Percentiles rank a stretch among this genome's conserved stretches.
These are phyloP conservation scores for Drosophila kepulauana DNA, from an alignment of 1,140 invertebrate genomes.

Conservation along the genomic window DNA sequence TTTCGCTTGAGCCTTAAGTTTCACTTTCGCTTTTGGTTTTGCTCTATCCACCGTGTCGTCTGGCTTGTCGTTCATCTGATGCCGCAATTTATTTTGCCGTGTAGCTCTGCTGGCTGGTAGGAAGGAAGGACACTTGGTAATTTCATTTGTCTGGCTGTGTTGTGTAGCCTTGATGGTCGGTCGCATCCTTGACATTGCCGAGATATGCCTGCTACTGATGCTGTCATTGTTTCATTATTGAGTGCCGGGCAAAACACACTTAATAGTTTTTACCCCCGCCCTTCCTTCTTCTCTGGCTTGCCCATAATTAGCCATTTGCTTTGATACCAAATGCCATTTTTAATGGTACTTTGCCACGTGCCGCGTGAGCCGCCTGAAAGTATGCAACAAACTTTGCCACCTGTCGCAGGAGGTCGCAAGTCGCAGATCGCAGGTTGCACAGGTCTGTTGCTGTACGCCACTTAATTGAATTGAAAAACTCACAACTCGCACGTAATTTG, in stretches of 20 bases:
- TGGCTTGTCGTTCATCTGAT: constrained; percentile 27
- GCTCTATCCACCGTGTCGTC: not conserved
- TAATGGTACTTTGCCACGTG: constrained; percentile 24
- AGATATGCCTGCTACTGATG: not conserved
- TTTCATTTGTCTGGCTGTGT: constrained; percentile 55
- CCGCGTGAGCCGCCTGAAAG: constrained; percentile 25
- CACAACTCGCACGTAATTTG: constrained; percentile 72
- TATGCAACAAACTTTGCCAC: constrained; percentile 47
- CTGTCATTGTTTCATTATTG: constrained; percentile 16
- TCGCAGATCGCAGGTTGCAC: constrained; percentile 7
- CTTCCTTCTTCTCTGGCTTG: not conserved
- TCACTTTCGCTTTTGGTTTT: constrained; percentile 7
- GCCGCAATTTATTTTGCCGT: constrained; percentile 53
- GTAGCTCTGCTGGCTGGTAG: constrained; percentile 16
- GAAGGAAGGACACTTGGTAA: constrained; percentile 67
- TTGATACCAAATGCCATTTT: constrained; percentile 56
- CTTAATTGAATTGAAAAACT: constrained; percentile 75
- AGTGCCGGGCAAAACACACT: constrained; percentile 17
- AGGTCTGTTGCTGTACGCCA: constrained; percentile 18
- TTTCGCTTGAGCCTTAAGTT: not conserved
- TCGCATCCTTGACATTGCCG: constrained; percentile 51
- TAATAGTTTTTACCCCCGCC: constrained; percentile 27
- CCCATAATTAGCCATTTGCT: constrained; percentile 63
- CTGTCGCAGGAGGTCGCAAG: constrained; percentile 41
- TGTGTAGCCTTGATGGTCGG: constrained; percentile 29